Evolutionary conservation across 1,140 invertebrate species (phyloP).

Genomic region (Platorchestia sp.): DNA sequence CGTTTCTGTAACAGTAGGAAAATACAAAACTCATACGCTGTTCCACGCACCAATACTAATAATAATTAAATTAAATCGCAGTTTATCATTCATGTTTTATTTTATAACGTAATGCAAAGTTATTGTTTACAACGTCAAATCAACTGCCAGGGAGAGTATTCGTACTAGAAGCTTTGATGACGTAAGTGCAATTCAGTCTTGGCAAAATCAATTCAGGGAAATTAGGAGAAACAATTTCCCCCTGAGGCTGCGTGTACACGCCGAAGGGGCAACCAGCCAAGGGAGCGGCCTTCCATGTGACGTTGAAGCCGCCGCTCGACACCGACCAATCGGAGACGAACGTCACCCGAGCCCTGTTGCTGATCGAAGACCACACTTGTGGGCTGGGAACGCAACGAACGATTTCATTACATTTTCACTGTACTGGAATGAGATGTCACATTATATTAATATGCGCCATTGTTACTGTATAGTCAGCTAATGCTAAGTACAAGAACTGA

Average conservation of each 20-base stretch:
- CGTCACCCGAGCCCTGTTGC: constrained; percentile 12
- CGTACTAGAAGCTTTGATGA: constrained; percentile 38
- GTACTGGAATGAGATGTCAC: background rate
- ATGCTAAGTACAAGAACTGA: background rate
- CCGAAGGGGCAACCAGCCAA: background rate
- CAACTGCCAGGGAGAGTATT: background rate
- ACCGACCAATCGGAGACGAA: constrained; percentile 57
- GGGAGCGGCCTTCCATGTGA: background rate
- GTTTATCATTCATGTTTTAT: background rate
- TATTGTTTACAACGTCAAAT: background rate
- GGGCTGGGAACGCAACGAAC: background rate
- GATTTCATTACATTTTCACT: background rate
- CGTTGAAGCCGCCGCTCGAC: background rate
- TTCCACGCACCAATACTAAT: background rate
- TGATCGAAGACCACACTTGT: background rate
- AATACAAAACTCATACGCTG: background rate
- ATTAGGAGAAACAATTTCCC: constrained; percentile 35
- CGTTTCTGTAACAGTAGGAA: constrained; percentile 9
- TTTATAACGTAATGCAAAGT: background rate
- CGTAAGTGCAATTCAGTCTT: constrained; percentile 37
- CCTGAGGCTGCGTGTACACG: background rate
- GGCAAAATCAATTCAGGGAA: constrained; percentile 41
- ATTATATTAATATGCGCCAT: background rate
- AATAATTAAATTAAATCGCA: background rate
- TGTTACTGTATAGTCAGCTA: background rate